Conservation (phyloP, 2,113 vertebrate species). For the Capricornis sumatraensis region DNA sequence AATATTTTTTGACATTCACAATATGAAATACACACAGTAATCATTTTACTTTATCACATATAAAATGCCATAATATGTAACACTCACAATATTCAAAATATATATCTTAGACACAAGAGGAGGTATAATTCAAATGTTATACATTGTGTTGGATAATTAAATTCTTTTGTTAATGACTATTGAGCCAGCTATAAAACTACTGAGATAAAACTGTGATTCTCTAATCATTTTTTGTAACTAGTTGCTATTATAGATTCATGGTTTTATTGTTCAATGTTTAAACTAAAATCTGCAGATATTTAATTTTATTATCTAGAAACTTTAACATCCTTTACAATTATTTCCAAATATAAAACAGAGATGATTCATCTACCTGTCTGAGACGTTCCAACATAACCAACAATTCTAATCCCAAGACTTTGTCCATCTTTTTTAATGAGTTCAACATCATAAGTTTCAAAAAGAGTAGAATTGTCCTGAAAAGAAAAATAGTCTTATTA, state of each 20-base stretch:
- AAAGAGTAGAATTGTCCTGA: conserved; percentile 83
- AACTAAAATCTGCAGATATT: conserved; percentile 50
- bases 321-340: conserved; percentile 40
- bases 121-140: not conserved
- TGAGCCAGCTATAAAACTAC: conserved; percentile 31
- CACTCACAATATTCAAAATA: not conserved
- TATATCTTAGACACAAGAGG: not conserved
- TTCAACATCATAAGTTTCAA: conserved; percentile 90
- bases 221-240: conserved; percentile 12
- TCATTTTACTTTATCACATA: not conserved
- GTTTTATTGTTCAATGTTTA: conserved; percentile 48
- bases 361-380: conserved; percentile 83
- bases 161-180: conserved; percentile 1
- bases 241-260: not conserved
- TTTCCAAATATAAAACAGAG: conserved; percentile 37
- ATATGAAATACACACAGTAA: not conserved
- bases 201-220: conserved; percentile 22
- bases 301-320: conserved; percentile 49
- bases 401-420: conserved; percentile 95
- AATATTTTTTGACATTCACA: not conserved
- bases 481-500: conserved; percentile 52
- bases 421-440: conserved; percentile 91
- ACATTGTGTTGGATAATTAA: not conserved
- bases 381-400: conserved; percentile 87
- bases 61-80: not conserved